phyloP scores from a whole-genome alignment of 2,113 vertebrate species.

The Chrysemys picta region DNA sequence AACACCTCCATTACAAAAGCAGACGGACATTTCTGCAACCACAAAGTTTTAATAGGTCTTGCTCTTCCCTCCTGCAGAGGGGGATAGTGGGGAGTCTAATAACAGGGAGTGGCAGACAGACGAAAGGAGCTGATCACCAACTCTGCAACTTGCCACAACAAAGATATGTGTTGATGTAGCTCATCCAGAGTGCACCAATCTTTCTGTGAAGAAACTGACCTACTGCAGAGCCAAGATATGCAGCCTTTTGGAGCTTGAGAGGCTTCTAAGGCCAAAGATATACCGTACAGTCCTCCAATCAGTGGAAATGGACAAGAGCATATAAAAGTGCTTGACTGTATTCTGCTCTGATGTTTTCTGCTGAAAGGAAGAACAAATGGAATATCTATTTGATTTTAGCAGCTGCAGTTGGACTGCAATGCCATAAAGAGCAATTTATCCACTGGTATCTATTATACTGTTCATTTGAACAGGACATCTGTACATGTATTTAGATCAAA shows the following conservation, averaged over 20 bases:
- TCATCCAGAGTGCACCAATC: not conserved
- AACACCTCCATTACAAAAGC: not conserved
- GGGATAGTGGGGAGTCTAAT: not conserved
- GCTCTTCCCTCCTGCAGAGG: not conserved
- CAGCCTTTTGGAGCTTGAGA: conserved; percentile 6
- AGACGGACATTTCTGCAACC: not conserved
- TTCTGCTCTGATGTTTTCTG: not conserved
- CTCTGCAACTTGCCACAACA: not conserved
- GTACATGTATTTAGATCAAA: not conserved
- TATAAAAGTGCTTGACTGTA: not conserved
- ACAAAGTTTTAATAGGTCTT: not conserved
- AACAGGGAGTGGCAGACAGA: not conserved
- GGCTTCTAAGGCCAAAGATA: not conserved
- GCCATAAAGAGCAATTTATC: not conserved
- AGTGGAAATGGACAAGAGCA: not conserved
- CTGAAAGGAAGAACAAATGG: not conserved
- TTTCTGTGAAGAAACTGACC: not conserved
- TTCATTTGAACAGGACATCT: not conserved
- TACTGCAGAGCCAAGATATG: not conserved
- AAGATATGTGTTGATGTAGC: not conserved
- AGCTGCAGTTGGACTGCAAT: not conserved
- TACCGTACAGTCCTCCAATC: not conserved
- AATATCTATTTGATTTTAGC: not conserved
- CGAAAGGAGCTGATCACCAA: not conserved
- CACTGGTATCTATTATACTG: not conserved